phyloP scores from a whole-genome alignment of 2,113 vertebrate species.

The Tricholaema leucomelas region DNA sequence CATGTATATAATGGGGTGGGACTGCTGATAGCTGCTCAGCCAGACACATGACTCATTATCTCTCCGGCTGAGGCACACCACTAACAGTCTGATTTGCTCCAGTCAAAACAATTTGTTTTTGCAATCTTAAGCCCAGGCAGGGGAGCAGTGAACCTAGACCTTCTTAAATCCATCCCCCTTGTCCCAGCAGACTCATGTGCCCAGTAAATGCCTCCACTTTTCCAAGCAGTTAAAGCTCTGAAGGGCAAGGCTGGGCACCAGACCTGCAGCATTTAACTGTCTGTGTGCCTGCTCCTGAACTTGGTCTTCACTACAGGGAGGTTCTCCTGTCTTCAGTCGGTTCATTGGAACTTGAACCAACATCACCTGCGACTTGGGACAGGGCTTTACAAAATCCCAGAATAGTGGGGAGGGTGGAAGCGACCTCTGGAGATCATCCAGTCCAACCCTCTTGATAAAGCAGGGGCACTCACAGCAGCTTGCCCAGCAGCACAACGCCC shows the following conservation, averaged over 20 bases:
- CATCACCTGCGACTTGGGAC: too few relatives aligned
- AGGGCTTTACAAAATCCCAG: neutral
- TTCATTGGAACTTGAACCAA: neutral
- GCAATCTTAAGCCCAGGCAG: neutral
- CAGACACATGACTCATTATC: slow-evolving; percentile 61
- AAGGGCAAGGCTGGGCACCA: neutral
- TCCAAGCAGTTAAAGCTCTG: neutral
- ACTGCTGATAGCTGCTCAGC: slow-evolving; percentile 49
- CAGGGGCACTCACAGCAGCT: too few relatives aligned
- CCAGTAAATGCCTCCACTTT: slow-evolving; percentile 17
- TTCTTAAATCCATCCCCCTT: neutral
- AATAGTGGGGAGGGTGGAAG: too few relatives aligned
- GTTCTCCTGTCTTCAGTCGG: neutral
- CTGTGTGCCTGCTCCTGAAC: neutral
- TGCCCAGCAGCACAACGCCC: too few relatives aligned
- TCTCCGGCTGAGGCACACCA: slow-evolving; percentile 39
- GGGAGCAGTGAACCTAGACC: slow-evolving; percentile 16
- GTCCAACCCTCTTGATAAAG: too few relatives aligned
- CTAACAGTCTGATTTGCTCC: slow-evolving; percentile 21
- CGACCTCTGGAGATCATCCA: too few relatives aligned
- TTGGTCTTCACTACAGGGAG: neutral
- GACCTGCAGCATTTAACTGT: neutral
- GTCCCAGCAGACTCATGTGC: neutral
- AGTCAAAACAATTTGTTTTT: slow-evolving; percentile 22
- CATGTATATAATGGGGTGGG: slow-evolving; percentile 59